Percentiles rank a stretch among this genome's conserved stretches.
Conservation (phyloP, 2,888 invertebrate species). For the Abrostola triplasia region DNA sequence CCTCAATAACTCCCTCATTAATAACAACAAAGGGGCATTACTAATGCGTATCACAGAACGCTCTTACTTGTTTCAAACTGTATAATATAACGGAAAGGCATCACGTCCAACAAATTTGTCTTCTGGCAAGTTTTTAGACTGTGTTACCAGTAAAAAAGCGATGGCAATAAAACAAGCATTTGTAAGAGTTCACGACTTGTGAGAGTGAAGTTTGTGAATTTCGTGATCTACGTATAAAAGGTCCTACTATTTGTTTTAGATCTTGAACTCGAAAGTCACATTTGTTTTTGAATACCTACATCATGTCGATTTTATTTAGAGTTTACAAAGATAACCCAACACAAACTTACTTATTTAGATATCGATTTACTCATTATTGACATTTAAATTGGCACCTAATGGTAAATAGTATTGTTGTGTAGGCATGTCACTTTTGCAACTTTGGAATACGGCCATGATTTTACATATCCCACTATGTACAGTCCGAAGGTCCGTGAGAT, state of each 20-base stretch:
- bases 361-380: too few relatives aligned
- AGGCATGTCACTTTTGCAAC: neutral
- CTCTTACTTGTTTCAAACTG: constrained; percentile 44
- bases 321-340: too few relatives aligned
- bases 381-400: too few relatives aligned
- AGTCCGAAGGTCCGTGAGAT: neutral
- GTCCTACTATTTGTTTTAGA: constrained; percentile 35
- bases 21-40: constrained; percentile 39
- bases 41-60: constrained; percentile 39
- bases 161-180: constrained; percentile 78
- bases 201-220: constrained; percentile 67
- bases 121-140: constrained; percentile 69
- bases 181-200: constrained; percentile 69
- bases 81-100: constrained; percentile 65
- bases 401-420: neutral
- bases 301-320: too few relatives aligned
- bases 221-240: constrained; percentile 49
- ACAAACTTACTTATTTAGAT: neutral
- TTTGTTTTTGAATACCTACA: neutral
- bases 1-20: constrained; percentile 27
- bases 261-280: neutral
- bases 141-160: constrained; percentile 72
- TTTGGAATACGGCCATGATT: neutral
- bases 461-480: neutral
- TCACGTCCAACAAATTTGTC: constrained; percentile 81